Conservation (phyloP, 2,113 vertebrate species). For the Taxidea taxus region DNA sequence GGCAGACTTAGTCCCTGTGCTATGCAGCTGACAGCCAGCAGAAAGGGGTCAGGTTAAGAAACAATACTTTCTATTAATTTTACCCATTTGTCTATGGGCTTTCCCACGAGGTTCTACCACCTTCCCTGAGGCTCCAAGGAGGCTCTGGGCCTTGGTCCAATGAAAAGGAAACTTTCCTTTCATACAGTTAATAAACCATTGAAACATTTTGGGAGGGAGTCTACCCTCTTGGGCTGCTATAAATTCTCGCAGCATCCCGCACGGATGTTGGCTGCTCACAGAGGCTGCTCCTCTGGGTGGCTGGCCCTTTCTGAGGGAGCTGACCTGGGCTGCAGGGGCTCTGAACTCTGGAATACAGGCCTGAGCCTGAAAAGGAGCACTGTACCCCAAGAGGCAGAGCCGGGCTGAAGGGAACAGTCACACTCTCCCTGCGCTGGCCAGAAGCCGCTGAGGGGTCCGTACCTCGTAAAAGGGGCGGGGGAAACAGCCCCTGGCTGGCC, state of each 20-base stretch:
- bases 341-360: neutral
- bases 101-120: neutral
- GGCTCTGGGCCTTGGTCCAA: neutral
- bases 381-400: neutral
- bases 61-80: neutral
- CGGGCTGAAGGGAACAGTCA: neutral
- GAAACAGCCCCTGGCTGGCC: slow-evolving; percentile 64
- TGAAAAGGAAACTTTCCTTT: slow-evolving; percentile 9
- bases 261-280: neutral
- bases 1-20: neutral
- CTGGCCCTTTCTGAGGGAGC: neutral
- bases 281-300: neutral
- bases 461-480: neutral
- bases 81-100: neutral
- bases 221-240: neutral
- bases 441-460: neutral
- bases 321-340: neutral
- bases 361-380: neutral
- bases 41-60: neutral
- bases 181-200: neutral
- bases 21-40: neutral
- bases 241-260: neutral
- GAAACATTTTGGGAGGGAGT: slow-evolving; percentile 19
- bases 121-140: neutral
- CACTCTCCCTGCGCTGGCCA: neutral